A percentile compares a stretch with the other conserved stretches of the same genome.
These are phyloP conservation scores for Halesus radiatus DNA, from an alignment of 1,140 invertebrate genomes.

Conservation along the genomic window DNA sequence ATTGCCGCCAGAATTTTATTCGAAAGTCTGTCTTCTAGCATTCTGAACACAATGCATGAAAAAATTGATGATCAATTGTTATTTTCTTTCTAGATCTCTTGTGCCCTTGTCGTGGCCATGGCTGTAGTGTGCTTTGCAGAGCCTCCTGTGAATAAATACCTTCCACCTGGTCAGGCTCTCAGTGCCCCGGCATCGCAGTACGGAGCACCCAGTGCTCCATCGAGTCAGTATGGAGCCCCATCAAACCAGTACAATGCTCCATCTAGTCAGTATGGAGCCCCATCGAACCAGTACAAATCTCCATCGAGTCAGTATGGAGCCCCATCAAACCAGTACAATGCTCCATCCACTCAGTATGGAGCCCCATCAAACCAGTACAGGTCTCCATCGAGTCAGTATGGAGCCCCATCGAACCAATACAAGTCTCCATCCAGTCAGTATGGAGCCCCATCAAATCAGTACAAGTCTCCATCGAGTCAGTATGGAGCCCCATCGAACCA, in stretches of 20 bases:
- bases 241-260: slow-evolving; percentile 53
- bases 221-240: slow-evolving; percentile 43
- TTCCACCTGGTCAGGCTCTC: slow-evolving; percentile 27
- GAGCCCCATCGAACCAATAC: too few relatives aligned
- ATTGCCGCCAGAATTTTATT: too few relatives aligned
- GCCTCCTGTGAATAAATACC: slow-evolving; percentile 29
- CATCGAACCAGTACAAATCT: slow-evolving; percentile 41
- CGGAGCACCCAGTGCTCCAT: slow-evolving; percentile 30
- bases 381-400: too few relatives aligned
- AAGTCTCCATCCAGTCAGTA: too few relatives aligned
- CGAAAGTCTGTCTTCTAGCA: too few relatives aligned
- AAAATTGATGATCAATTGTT: not conserved
- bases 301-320: slow-evolving; percentile 42
- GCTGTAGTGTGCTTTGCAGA: slow-evolving; percentile 15
- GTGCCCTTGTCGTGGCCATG: not conserved
- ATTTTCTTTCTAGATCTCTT: not conserved
- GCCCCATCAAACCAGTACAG: slow-evolving; percentile 36
- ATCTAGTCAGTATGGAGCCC: slow-evolving; percentile 40
- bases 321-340: slow-evolving; percentile 50
- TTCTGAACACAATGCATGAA: too few relatives aligned
- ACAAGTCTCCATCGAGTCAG: slow-evolving; percentile 35
- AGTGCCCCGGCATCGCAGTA: slow-evolving; percentile 43
- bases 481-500: slow-evolving; percentile 47
- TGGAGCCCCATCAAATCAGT: slow-evolving; percentile 33
- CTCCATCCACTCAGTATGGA: slow-evolving; percentile 43